Conservation (phyloP, 2,797 vertebrate genomes). For the Huso huso region DNA sequence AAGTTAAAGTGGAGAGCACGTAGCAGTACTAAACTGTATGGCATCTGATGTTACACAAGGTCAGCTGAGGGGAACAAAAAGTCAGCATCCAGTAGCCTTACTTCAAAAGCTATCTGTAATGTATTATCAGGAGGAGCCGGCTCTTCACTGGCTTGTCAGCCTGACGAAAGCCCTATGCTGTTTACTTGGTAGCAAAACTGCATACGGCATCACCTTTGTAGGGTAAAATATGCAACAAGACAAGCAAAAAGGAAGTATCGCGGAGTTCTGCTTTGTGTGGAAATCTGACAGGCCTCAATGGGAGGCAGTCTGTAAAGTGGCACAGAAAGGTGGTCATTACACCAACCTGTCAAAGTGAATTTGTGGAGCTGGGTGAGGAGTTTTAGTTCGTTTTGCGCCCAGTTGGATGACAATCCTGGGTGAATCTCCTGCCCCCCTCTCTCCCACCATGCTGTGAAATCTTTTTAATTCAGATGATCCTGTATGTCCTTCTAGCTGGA, state of each 20-base stretch:
- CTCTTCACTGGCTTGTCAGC: background rate
- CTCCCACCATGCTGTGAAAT: slow-evolving; percentile 33
- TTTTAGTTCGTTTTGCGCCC: background rate
- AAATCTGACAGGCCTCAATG: background rate
- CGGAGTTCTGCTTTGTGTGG: background rate
- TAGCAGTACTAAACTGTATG: too few species aligned
- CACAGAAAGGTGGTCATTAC: background rate
- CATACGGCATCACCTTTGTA: background rate
- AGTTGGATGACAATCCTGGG: background rate
- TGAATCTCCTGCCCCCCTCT: background rate
- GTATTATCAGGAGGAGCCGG: background rate
- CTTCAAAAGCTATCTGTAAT: background rate
- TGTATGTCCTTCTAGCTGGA: slow-evolving; percentile 47
- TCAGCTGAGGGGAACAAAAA: background rate
- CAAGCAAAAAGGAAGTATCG: background rate
- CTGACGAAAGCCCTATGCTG: background rate
- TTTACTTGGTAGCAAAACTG: background rate
- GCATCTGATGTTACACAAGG: too few species aligned
- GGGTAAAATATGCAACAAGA: background rate
- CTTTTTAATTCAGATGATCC: slow-evolving; percentile 37
- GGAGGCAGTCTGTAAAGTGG: background rate
- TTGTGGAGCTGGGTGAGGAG: background rate
- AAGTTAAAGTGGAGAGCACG: too few species aligned
- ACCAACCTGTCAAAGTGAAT: background rate
- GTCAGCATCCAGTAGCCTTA: background rate